These are phyloP conservation scores for Gambusia yucatana DNA, from an alignment of 2,797 vertebrate species.

Conservation along the genomic window DNA sequence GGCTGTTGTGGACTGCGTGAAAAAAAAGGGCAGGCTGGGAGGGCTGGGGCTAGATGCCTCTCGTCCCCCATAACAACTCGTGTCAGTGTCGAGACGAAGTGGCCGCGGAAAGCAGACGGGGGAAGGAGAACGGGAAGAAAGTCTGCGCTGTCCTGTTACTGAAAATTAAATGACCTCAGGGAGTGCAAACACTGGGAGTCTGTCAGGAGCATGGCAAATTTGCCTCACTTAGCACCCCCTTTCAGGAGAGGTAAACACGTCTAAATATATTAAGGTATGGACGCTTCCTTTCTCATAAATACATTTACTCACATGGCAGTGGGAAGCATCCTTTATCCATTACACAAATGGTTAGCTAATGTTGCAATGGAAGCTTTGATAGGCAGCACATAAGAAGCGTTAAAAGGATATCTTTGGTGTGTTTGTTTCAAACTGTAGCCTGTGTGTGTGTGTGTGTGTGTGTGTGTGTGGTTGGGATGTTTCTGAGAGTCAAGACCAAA, in stretches of 20 bases:
- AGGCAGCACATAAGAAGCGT: constrained; percentile 34
- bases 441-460: not conserved
- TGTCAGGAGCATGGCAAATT: constrained; percentile 61
- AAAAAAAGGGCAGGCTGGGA: constrained; percentile 40
- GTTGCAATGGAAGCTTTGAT: constrained; percentile 41
- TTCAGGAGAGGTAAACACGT: constrained; percentile 75
- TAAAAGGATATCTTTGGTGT: constrained; percentile 16
- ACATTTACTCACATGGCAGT: constrained; percentile 27
- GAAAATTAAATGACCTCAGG: constrained; percentile 80
- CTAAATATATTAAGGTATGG: constrained; percentile 61
- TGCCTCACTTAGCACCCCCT: constrained; percentile 75
- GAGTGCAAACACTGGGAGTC: constrained; percentile 67
- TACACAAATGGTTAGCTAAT: constrained; percentile 31
- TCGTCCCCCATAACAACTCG: constrained; percentile 54
- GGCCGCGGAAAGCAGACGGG: constrained; percentile 31
- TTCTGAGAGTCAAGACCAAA: constrained; percentile 92
- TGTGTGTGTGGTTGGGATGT: constrained; percentile 80
- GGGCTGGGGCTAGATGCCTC: constrained; percentile 66
- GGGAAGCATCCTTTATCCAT: constrained; percentile 62
- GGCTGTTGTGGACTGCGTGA: constrained; percentile 84
- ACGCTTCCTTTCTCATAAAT: constrained; percentile 36
- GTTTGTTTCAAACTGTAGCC: constrained; percentile 27
- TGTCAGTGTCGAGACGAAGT: constrained; percentile 51
- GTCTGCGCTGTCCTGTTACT: constrained; percentile 67
- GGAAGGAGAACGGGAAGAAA: constrained; percentile 15